Evolutionary conservation across 2,797 vertebrate genomes (phyloP).

Genomic region (Chlorospingus flavigularis): DNA sequence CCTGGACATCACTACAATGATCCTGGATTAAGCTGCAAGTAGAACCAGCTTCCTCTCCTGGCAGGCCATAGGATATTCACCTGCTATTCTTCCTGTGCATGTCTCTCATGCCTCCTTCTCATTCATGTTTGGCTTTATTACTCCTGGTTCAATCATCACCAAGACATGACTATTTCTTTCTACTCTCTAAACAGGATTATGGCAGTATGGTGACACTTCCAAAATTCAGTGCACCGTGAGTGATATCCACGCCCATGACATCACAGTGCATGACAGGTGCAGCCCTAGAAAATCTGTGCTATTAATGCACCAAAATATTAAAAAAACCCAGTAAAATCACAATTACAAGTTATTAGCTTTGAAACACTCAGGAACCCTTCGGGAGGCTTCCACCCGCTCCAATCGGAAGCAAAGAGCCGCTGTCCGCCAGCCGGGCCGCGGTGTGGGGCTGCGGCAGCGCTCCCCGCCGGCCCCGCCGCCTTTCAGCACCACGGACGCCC

Average conservation of each 20-base stretch:
- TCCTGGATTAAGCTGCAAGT: not conserved
- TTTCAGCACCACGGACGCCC: conserved; percentile 38
- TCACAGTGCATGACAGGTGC: not conserved
- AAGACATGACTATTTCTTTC: not conserved
- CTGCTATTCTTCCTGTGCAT: not conserved
- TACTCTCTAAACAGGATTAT: not conserved
- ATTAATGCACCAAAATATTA: not conserved
- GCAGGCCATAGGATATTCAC: not conserved
- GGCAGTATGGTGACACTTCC: not conserved
- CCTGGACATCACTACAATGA: not conserved
- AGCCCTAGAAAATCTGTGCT: not conserved
- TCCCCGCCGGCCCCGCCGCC: fast-evolving
- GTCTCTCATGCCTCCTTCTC: not conserved
- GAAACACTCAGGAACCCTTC: not conserved
- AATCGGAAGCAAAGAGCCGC: not conserved
- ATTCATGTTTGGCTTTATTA: not conserved
- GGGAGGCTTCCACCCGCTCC: too few relatives aligned
- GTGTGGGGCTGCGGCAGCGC: not conserved
- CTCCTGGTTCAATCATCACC: not conserved
- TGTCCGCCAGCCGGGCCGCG: too few relatives aligned
- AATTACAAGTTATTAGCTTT: not conserved
- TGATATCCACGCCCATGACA: fast-evolving
- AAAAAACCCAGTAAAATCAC: not conserved
- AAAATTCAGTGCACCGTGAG: fast-evolving
- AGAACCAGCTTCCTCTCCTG: not conserved